Evolutionary conservation across 2,113 vertebrate genomes (phyloP).

Genomic region (Herpetotheres cachinnans): DNA sequence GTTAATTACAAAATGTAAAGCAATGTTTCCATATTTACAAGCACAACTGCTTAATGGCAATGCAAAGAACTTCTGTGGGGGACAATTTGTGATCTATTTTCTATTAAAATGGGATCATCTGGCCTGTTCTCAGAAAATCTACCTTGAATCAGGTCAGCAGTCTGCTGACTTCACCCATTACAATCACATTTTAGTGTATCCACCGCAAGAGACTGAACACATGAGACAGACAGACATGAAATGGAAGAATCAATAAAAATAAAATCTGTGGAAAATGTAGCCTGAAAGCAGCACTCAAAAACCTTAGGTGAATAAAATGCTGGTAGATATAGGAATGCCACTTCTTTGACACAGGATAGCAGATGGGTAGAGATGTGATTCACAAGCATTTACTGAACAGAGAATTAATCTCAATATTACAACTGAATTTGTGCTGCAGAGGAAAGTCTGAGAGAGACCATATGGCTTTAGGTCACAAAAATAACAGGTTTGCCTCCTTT

Average conservation of each 20-base stretch:
- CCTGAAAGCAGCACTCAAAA: neutral
- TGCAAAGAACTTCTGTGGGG: neutral
- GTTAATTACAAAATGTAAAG: neutral
- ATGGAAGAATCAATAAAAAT: neutral
- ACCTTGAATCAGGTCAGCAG: neutral
- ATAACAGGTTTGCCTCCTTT: conserved; percentile 19
- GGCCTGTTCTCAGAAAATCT: neutral
- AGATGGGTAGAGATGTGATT: conserved; percentile 8
- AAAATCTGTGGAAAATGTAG: neutral
- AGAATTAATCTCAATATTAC: conserved; percentile 22
- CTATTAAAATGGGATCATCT: neutral
- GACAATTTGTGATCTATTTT: neutral
- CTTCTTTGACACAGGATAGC: neutral
- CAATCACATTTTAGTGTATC: neutral
- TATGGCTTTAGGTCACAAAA: conserved; percentile 40
- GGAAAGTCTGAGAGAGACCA: conserved; percentile 10
- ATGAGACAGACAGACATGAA: neutral
- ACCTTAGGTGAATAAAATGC: neutral
- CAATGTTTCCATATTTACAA: neutral
- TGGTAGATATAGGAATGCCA: neutral
- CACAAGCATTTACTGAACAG: neutral
- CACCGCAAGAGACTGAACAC: neutral
- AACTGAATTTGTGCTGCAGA: neutral
- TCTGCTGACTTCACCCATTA: neutral
- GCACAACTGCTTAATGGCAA: neutral